phyloP scores from a whole-genome alignment of 2,888 invertebrate genomes.

The Orchesella flavescens region DNA sequence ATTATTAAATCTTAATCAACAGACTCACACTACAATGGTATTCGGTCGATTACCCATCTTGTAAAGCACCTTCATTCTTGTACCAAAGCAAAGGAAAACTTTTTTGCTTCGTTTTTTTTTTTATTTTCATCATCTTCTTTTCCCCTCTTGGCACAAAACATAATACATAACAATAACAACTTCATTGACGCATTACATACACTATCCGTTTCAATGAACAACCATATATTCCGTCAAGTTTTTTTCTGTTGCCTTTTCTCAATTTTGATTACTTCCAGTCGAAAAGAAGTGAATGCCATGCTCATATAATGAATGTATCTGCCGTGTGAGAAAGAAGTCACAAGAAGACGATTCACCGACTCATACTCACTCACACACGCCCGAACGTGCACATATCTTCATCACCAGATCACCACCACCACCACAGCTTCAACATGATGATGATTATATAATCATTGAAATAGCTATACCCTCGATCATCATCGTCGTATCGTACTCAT shows the following conservation, averaged over 20 bases:
- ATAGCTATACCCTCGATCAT: too few species aligned
- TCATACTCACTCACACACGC: too few species aligned
- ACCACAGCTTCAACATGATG: not conserved
- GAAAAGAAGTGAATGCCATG: conserved; percentile 32
- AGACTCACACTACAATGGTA: conserved; percentile 14
- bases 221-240: conserved; percentile 12
- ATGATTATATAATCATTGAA: too few species aligned
- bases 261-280: conserved; percentile 37
- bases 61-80: not conserved
- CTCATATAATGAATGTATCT: not conserved
- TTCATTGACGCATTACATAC: conserved; percentile 28
- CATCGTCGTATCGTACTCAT: too few species aligned
- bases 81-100: not conserved
- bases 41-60: conserved; percentile 34
- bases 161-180: conserved; percentile 48
- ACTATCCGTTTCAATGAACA: not conserved
- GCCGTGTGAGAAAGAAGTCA: not conserved
- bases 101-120: not conserved
- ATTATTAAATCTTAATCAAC: conserved; percentile 29
- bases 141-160: conserved; percentile 17
- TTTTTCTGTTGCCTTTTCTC: conserved; percentile 28
- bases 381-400: not conserved
- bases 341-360: not conserved
- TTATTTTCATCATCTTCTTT: not conserved
- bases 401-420: not conserved